Evolutionary conservation across 64 coral and sea anemone genomes (phyloP), one percentile per base, ranked within the genome.

Genomic region (Dendronephthya gigantea): DNA sequence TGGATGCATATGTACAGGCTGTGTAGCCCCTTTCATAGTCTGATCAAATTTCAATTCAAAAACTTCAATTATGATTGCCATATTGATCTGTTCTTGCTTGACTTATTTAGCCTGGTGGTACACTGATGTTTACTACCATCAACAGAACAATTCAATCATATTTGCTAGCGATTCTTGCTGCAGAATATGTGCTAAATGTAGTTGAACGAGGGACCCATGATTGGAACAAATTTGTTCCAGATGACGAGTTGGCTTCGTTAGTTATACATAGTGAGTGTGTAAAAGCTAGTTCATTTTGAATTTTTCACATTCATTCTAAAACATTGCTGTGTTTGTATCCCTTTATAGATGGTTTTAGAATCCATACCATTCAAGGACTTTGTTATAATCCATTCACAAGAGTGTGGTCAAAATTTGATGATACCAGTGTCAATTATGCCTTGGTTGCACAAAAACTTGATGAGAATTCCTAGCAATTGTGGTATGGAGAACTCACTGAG

Each of bases 171-270:
- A 79, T 79, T 19, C 15, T 34, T 29, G 72, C 27, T 19, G 72
- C 72, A 1, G 72, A 79, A 79, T 79, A 79, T 36, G 72, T 79
- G 19, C 72, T 79, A 11, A 39, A 39, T 79, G 22, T 79, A 15
- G 72, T 79, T 34, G 72, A 79, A 79, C 72, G 72, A 79, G 72
- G 72, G 30, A 79, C 72, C 3, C 72, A 79, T 17, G 72, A 79
- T 39, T 79, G 72, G 72, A 19, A 79, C 22, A 79, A 79, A 8
- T 79, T 79, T 79, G 36, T 79, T 39, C 31, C 72, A 19, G 32
- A 34, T 39, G 72, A 79, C 36, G 72, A 79, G 36, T 29, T 79
- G 25, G 72, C 72, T 36, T 79, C 72, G 1, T 29, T 36, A 34
- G 72, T 79, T 35, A 79, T 79, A 12, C 32, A 34, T 16, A 79